These are phyloP conservation scores for Cecidostiba fungosa DNA, from an alignment of 2,888 invertebrate species.

Conservation along the genomic window DNA sequence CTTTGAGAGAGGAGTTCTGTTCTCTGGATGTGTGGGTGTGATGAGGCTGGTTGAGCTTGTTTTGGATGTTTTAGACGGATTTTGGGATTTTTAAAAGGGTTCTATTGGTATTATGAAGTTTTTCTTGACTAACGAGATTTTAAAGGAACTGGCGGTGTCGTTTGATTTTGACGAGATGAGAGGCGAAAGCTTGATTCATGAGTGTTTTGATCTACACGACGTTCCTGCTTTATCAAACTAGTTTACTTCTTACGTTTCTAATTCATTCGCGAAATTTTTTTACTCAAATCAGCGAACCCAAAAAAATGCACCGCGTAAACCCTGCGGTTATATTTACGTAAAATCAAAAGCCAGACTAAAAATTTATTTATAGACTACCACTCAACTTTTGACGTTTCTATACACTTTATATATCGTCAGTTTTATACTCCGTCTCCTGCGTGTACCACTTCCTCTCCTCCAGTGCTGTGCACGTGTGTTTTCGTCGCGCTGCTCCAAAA, in stretches of 20 bases:
- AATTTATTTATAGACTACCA: not conserved
- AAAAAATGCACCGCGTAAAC: too few species aligned
- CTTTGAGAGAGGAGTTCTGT: not conserved
- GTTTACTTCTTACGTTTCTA: too few species aligned
- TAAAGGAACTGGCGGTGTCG: too few species aligned
- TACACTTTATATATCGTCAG: not conserved
- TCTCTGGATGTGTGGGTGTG: not conserved
- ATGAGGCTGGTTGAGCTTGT: too few species aligned
- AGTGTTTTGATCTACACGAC: too few species aligned
- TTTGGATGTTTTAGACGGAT: not conserved
- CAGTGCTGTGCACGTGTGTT: not conserved
- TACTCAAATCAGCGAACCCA: too few species aligned
- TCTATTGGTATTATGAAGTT: too few species aligned
- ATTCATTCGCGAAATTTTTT: too few species aligned
- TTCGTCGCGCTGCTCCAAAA: not conserved
- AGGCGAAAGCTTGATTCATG: too few species aligned
- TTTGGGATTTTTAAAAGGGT: not conserved
- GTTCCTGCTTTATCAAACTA: too few species aligned
- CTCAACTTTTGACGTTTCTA: not conserved
- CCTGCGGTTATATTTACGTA: not conserved
- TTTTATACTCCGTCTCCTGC: not conserved
- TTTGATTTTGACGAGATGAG: too few species aligned
- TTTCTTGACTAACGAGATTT: too few species aligned
- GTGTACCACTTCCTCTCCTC: not conserved
- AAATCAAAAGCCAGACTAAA: not conserved